phyloP scores from a whole-genome alignment of 1,140 invertebrate species.

The Drosophila obscura region DNA sequence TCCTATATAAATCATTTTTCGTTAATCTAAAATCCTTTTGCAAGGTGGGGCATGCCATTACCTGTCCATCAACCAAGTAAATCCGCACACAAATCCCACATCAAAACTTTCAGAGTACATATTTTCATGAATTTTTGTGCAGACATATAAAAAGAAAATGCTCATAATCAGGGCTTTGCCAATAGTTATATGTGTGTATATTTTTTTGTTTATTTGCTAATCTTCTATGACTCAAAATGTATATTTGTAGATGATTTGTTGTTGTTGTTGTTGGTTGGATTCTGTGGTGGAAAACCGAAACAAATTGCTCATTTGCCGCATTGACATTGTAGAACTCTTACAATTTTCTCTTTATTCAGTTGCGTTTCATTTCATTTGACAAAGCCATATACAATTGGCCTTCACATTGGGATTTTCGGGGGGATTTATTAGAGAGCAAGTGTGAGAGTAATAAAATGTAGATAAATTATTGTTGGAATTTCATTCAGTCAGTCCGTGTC shows the following conservation, averaged over 20 bases:
- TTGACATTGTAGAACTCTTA: constrained; percentile 55
- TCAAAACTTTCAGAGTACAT: background rate
- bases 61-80: too few species aligned
- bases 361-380: constrained; percentile 53
- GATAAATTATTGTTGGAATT: constrained; percentile 44
- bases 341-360: constrained; percentile 26
- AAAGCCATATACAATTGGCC: constrained; percentile 29
- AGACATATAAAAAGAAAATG: constrained; percentile 2
- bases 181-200: too few species aligned
- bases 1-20: too few species aligned
- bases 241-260: constrained; percentile 36
- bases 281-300: constrained; percentile 13
- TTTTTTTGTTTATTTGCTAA: constrained; percentile 26
- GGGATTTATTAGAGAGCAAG: constrained; percentile 42
- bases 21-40: too few species aligned
- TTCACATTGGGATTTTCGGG: constrained; percentile 19
- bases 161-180: constrained; percentile 16
- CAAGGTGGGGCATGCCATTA: too few species aligned
- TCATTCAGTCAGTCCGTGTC: constrained; percentile 11
- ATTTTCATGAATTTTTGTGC: background rate
- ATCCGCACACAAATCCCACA: too few species aligned
- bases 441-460: constrained; percentile 34
- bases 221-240: constrained; percentile 44
- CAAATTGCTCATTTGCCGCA: constrained; percentile 61
- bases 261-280: constrained; percentile 1